Evolutionary conservation across 2,113 vertebrate species (phyloP).

Genomic region (Delphinapterus leucas): DNA sequence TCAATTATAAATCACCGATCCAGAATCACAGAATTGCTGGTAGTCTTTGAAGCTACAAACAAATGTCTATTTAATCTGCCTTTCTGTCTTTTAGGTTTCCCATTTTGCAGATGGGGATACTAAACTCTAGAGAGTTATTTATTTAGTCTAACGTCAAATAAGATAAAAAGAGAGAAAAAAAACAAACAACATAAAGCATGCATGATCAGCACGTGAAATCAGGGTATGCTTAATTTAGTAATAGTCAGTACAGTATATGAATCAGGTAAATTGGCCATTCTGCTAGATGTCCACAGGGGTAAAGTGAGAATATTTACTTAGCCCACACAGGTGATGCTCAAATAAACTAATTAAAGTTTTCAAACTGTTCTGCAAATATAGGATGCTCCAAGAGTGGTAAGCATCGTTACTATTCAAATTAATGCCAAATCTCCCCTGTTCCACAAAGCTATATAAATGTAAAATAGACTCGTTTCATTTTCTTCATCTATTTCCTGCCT

Average conservation of each 20-base stretch:
- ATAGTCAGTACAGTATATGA: not conserved
- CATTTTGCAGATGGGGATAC: not conserved
- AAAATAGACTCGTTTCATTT: constrained; percentile 44
- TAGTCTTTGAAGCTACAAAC: not conserved
- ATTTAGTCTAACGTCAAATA: not conserved
- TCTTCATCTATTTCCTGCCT: constrained; percentile 9
- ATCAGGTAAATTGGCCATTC: not conserved
- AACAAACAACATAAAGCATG: not conserved
- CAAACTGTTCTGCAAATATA: not conserved
- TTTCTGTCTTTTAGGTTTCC: not conserved
- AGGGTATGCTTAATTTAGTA: not conserved
- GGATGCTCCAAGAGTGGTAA: not conserved
- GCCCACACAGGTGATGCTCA: not conserved
- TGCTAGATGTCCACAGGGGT: not conserved
- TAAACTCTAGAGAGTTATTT: not conserved
- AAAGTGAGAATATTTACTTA: not conserved
- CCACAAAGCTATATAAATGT: constrained; percentile 42
- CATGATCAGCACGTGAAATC: not conserved
- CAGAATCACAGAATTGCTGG: not conserved
- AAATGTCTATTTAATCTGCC: not conserved
- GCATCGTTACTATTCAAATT: constrained; percentile 36
- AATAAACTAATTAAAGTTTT: constrained; percentile 25
- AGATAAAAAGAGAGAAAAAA: not conserved
- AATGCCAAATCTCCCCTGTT: constrained; percentile 15
- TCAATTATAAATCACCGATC: not conserved